Percentiles rank a stretch among this genome's conserved stretches.
These are phyloP conservation scores for Paradoxurus hermaphroditus DNA, from an alignment of 2,113 vertebrate species.

Conservation along the genomic window DNA sequence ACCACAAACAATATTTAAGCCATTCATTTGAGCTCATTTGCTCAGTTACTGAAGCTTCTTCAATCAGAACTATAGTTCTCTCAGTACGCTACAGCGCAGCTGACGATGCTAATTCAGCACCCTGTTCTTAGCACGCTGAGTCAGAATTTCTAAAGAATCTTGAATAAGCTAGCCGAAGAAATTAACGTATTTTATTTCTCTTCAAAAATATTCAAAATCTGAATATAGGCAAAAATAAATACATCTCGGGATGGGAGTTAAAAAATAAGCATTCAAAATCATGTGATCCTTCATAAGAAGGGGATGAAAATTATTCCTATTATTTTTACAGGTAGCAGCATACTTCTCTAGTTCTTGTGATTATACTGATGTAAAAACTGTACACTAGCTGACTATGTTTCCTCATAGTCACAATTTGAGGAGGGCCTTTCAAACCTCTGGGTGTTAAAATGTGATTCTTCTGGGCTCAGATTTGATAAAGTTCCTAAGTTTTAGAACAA, in stretches of 20 bases:
- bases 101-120: slow-evolving; percentile 62
- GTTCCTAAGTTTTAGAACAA: background rate
- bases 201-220: slow-evolving; percentile 66
- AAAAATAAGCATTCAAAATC: slow-evolving; percentile 18
- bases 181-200: slow-evolving; percentile 65
- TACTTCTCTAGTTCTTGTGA: background rate
- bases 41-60: slow-evolving; percentile 18
- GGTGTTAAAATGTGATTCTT: background rate
- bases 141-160: slow-evolving; percentile 64
- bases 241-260: slow-evolving; percentile 6
- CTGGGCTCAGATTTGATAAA: background rate
- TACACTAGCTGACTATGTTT: background rate
- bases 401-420: background rate
- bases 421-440: background rate
- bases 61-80: slow-evolving; percentile 63
- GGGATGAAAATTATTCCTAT: background rate
- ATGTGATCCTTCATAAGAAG: background rate
- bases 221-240: slow-evolving; percentile 56
- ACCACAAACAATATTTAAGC: slow-evolving; percentile 51
- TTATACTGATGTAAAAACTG: background rate
- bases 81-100: slow-evolving; percentile 54
- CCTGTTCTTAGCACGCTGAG: slow-evolving; percentile 60
- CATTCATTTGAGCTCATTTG: slow-evolving; percentile 63
- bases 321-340: background rate
- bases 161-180: slow-evolving; percentile 62